Conservation (phyloP, 2,797 vertebrate species). For the Acropternis orthonyx region DNA sequence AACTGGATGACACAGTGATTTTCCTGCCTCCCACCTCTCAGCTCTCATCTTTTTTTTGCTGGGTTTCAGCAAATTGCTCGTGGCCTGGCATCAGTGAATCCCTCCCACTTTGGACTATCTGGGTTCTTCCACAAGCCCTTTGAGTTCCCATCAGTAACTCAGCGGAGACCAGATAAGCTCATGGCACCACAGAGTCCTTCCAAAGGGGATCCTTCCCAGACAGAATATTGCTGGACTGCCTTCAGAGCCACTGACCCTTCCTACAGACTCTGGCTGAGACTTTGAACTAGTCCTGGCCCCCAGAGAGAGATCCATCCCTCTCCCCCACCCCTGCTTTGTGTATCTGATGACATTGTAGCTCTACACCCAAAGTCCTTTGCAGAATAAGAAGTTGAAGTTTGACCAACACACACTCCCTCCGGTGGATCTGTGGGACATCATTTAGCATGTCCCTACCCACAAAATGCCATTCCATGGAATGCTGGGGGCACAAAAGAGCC, state of each 20-base stretch:
- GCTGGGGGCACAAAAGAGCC: not conserved
- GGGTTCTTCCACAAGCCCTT: not conserved
- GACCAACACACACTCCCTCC: not conserved
- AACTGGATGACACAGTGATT: conserved; percentile 14
- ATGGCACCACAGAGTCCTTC: not conserved
- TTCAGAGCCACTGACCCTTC: not conserved
- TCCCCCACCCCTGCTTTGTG: rapidly evolving
- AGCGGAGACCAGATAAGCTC: not conserved
- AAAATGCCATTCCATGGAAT: not conserved
- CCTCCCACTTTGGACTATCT: not conserved
- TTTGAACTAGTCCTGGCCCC: not conserved
- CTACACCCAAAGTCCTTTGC: not conserved
- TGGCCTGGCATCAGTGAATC: not conserved
- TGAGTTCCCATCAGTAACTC: not conserved
- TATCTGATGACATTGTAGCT: not conserved
- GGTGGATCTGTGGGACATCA: not conserved
- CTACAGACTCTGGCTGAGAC: not conserved
- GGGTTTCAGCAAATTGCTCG: not conserved
- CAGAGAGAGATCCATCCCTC: not conserved
- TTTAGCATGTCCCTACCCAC: not conserved
- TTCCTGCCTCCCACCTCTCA: not conserved
- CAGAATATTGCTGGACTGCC: not conserved
- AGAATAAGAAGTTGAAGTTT: not conserved
- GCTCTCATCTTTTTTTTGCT: not conserved
- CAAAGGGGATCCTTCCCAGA: not conserved